A percentile compares a stretch with the other conserved stretches of the same genome.
Evolutionary conservation across 2,113 vertebrate species (phyloP).

Genomic region (Tichodroma muraria): DNA sequence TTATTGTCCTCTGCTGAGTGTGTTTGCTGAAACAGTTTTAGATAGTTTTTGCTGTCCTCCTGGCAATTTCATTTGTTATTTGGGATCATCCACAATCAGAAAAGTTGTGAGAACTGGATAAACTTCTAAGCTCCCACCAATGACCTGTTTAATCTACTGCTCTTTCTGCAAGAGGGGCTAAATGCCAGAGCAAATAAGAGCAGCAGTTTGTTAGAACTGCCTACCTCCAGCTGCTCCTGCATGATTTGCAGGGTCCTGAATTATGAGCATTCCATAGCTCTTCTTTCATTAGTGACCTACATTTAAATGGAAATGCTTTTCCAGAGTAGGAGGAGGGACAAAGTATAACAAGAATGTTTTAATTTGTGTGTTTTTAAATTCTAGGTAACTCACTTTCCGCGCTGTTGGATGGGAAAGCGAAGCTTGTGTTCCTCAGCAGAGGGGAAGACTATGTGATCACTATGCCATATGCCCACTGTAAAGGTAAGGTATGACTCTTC

Average conservation of each 20-base stretch:
- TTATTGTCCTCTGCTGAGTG: background rate
- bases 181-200: background rate
- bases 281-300: background rate
- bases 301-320: background rate
- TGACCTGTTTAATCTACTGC: background rate
- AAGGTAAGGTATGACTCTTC: conserved; percentile 71
- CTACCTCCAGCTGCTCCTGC: background rate
- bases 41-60: background rate
- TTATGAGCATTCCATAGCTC: background rate
- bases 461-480: conserved; percentile 96
- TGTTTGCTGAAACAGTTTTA: background rate
- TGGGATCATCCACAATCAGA: background rate
- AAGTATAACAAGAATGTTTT: background rate
- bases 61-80: background rate
- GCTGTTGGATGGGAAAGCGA: conserved; percentile 89
- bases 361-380: background rate
- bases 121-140: background rate
- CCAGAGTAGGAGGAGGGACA: background rate
- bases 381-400: conserved; percentile 94
- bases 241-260: background rate
- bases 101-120: background rate
- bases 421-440: conserved; percentile 79
- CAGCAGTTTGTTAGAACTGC: background rate
- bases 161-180: background rate
- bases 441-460: conserved; percentile 91